phyloP scores from a whole-genome alignment of 2,888 invertebrate genomes.

The Chirona hameri region DNA sequence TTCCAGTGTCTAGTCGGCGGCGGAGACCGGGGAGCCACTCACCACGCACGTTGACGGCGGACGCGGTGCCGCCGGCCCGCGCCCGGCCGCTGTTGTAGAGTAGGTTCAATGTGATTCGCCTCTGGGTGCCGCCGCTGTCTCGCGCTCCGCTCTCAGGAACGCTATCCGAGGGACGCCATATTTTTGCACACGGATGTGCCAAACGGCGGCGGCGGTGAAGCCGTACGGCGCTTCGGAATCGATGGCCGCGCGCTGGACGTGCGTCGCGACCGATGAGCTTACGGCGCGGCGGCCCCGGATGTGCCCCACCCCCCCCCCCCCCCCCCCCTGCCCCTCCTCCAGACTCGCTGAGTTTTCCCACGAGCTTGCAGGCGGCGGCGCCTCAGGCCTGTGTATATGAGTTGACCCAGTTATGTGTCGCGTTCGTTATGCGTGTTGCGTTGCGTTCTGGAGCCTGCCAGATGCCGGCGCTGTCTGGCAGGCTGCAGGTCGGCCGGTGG shows the following conservation, averaged over 20 bases:
- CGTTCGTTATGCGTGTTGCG: neutral
- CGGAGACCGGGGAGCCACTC: neutral
- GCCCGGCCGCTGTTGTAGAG: neutral
- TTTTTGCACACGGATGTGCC: conserved; percentile 4
- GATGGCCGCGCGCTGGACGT: neutral
- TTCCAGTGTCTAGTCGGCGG: conserved; percentile 1
- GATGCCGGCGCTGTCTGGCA: neutral
- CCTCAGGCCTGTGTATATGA: neutral
- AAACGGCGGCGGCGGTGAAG: neutral
- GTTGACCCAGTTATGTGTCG: neutral
- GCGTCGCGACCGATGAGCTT: neutral
- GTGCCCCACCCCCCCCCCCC: neutral
- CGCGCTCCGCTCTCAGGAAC: neutral
- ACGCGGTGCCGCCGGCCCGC: neutral
- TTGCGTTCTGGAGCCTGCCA: neutral
- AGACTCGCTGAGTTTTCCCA: neutral
- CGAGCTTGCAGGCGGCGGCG: neutral
- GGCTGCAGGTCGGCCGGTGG: neutral
- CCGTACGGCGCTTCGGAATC: neutral
- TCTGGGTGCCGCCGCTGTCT: neutral
- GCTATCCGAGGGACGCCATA: neutral
- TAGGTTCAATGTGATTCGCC: neutral
- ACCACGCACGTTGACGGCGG: neutral
- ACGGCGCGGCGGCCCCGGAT: neutral
- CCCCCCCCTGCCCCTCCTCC: neutral